Evolutionary conservation across 2,888 invertebrate genomes (phyloP), one percentile per base, ranked within the genome.

Genomic region (Drosophila emarginata): DNA sequence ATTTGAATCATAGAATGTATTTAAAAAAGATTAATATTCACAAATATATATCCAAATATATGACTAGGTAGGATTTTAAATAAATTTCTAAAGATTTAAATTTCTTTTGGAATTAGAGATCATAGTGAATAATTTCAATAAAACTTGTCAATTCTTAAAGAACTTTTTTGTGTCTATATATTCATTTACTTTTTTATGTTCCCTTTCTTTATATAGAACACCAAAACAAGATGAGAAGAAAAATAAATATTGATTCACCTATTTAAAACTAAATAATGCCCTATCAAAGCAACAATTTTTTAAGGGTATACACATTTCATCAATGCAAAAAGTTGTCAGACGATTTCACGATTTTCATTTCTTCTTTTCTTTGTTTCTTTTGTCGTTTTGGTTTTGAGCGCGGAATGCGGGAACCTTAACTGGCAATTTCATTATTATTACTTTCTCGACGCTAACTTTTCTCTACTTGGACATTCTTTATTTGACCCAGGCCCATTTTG

Each of bases 381-480:
- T 21, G 18, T 45, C 45, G 45, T 18, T 45, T 54, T 36, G 15
- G 54, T 32, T 18, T 57, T 61, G 12, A 52, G 3, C 32, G 40
- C 21, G 18, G 45, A 21, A 58, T 54, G 50, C 39, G 23, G 28
- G 52, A 61, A 64, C 63, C 63, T 32, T 52, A 61, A 76, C 59
- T 52, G 67, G 80, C 80, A 75, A 86, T 86, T 80, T 83, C 74
- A 78, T 88, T 88, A 80, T 88, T 86, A 78, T 78, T 77, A 86
- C 77, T 64, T 70, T 70, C 54, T 61, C 60, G 58, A 60, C 54
- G 68, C 67, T 74, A 80, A 87, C 69, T 69, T 77, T 85, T 61
- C 63, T 58, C 69, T 2, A 18, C 45, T 45, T 21, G 65, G 68
- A 82, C 72, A 79, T 82, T 77, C 77, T 87, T 87, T 85, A 85